Evolutionary conservation across 2,888 invertebrate species (phyloP), one percentile per base, ranked within the genome.

Genomic region (Agriopis leucophaearia): DNA sequence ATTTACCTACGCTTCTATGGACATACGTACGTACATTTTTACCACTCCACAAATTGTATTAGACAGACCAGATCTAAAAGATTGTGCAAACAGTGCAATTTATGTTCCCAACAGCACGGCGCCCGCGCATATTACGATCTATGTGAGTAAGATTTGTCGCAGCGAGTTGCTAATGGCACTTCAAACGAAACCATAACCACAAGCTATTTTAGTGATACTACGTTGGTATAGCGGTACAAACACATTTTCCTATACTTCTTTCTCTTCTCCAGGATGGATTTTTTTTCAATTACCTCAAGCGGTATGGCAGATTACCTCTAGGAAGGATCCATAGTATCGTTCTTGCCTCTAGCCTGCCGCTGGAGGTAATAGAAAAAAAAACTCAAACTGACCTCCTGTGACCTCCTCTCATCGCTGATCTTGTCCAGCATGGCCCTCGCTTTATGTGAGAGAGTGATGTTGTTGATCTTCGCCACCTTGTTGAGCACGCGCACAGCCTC

Each of bases 381-480:
- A 0, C 12, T 42, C 18, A 18, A 38, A 36, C 68, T 70, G 59
- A 90, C 91, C 83, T 87, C 78, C 61, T 84, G 82, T 45, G 83
- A 78, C 62, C 85, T 88, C 47, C 78, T 85, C 61, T 89, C 85
- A 7, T 87, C 86, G 1, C 84, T 81, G 12, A 94, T 91, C 27
- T 83, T 87, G 2, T 83, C 78, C 57, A 95, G 85, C 87, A 91
- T 90, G 12, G 86, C 87, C 61, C 95, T 85, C 0, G 95, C 91
- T 54, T 93, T 92, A 47, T 93, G 92, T 0, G 95, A 94, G 1
- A 96, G 79, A 57, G 94, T 92, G 3, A 95, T 93, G 42, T 95
- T 95, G 75, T 97, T 97, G 4, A 96, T 88, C 76, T 94, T 94
- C 0, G 97, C 96, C 4, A 97, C 96, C 81, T 94, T 95, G 55